Evolutionary conservation across 2,888 invertebrate genomes (phyloP), one percentile per base, ranked within the genome.

Genomic region (Xestobium rufovillosum): DNA sequence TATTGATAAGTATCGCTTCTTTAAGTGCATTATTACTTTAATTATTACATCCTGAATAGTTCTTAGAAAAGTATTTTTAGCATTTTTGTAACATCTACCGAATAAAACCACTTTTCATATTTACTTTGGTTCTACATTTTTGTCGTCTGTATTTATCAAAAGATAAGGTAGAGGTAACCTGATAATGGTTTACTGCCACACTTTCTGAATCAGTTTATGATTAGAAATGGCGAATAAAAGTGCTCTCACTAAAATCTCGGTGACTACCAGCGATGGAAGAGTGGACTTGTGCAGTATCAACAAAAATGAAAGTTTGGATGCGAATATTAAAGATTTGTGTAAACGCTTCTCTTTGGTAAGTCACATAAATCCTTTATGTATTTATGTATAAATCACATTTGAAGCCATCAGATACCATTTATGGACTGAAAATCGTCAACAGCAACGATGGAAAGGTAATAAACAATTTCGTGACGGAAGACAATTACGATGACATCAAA

Each of bases 341-440:
- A 45, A 41, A 25, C 43, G 39, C 30, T 45, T 50, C 32, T 52
- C 52, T 32, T 42, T 52, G 47, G 56, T 56, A 45, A 42, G 51
- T 41, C 25, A 25, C 27, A 27, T 34, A 16, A 34, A 28, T 3
- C 31, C 13, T 34, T 16, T 8, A 11, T 27, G 3, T 12, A 23
- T 33, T 33, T 8, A 13, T 9, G 19, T 16, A 2, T 31, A 12
- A 19, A n/a, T 4, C 11, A 31, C 14, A 4, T 8, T 23, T 15
- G 27, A 11, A 56, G 53, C 56, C 56, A 2, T 39, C 36, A 12
- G 41, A 48, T 14, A 51, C 51, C 2, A 31, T 52, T 1, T 61
- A 59, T 34, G 61, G 59, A 3, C 45, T 63, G 14, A 61, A 60
- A 45, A 43, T 57, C 11, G 42, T 51, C 4, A 47, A 47, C 15